Percentiles rank a stretch among this genome's conserved stretches.
phyloP scores from a whole-genome alignment of 2,888 invertebrate species.

The Diadromus collaris region DNA sequence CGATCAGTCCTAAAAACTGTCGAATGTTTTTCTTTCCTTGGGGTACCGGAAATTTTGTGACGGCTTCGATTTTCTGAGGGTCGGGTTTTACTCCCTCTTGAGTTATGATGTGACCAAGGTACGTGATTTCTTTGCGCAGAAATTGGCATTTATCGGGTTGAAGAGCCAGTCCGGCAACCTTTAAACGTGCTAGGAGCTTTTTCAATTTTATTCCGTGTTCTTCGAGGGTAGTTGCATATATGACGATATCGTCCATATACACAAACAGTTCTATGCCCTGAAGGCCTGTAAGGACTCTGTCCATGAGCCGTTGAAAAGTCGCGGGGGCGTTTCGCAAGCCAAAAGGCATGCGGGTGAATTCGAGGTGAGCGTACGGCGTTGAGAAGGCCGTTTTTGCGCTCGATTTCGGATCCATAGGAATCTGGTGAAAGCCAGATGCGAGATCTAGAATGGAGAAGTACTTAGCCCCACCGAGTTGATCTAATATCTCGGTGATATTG shows the following conservation, averaged over 20 bases:
- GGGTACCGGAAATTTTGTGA: slow-evolving; percentile 37
- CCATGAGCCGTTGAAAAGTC: slow-evolving; percentile 51
- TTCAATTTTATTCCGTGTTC: slow-evolving; percentile 37
- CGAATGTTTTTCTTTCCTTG: slow-evolving; percentile 7
- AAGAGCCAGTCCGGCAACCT: slow-evolving; percentile 7
- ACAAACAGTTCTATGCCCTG: slow-evolving; percentile 44
- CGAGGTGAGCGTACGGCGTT: slow-evolving; percentile 30
- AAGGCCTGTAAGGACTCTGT: slow-evolving; percentile 18
- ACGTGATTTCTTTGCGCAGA: slow-evolving; percentile 33
- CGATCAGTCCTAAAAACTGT: slow-evolving; percentile 33
- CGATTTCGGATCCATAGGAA: neutral
- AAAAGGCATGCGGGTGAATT: slow-evolving; percentile 50
- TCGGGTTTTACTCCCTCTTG: slow-evolving; percentile 29
- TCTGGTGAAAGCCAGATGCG: slow-evolving; percentile 23
- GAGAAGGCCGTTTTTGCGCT: slow-evolving; percentile 41
- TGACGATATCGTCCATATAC: slow-evolving; percentile 50
- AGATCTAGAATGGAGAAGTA: slow-evolving; percentile 10
- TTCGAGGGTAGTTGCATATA: slow-evolving; percentile 18
- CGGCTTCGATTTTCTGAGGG: slow-evolving; percentile 29
- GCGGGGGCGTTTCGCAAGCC: slow-evolving; percentile 50
- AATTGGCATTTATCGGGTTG: slow-evolving; percentile 49
- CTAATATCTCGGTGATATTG: slow-evolving; percentile 18
- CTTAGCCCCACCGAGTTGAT: slow-evolving; percentile 21
- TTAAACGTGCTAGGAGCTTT: slow-evolving; percentile 33
- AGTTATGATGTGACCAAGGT: slow-evolving; percentile 41